Evolutionary conservation across 2,797 vertebrate species (phyloP).

Genomic region (Sebastes flavidus): DNA sequence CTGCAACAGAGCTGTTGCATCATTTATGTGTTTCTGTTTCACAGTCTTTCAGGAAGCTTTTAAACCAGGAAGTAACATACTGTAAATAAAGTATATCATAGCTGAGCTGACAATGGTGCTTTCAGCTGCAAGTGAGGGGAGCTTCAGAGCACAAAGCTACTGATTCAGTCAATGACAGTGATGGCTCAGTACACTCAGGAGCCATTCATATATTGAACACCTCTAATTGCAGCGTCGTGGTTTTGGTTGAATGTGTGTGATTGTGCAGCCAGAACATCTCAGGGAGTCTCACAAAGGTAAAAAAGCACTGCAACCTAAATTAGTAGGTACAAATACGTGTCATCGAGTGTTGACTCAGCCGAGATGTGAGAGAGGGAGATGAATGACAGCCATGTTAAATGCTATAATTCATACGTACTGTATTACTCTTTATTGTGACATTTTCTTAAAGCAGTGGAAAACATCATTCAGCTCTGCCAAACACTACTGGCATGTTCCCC

Average conservation of each 20-base stretch:
- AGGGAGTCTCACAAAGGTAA: constrained; percentile 3
- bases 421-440: constrained; percentile 13
- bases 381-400: constrained; percentile 26
- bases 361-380: neutral
- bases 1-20: neutral
- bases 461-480: neutral
- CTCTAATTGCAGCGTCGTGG: neutral
- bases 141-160: neutral
- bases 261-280: constrained; percentile 1
- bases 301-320: constrained; percentile 8
- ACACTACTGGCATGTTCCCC: neutral
- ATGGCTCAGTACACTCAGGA: constrained; percentile 2
- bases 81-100: neutral
- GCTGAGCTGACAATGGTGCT: neutral
- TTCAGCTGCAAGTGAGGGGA: neutral
- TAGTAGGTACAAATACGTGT: constrained; percentile 6
- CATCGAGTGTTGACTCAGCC: constrained; percentile 17
- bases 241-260: constrained; percentile 1
- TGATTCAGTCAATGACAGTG: neutral
- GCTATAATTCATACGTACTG: constrained; percentile 23
- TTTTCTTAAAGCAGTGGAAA: constrained; percentile 7
- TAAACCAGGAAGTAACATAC: neutral
- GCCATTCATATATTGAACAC: constrained; percentile 5
- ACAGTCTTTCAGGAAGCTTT: neutral
- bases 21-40: neutral